Base-by-base conservation (phyloP, 2,113 vertebrate species). In the Anguilla japonica region DNA sequence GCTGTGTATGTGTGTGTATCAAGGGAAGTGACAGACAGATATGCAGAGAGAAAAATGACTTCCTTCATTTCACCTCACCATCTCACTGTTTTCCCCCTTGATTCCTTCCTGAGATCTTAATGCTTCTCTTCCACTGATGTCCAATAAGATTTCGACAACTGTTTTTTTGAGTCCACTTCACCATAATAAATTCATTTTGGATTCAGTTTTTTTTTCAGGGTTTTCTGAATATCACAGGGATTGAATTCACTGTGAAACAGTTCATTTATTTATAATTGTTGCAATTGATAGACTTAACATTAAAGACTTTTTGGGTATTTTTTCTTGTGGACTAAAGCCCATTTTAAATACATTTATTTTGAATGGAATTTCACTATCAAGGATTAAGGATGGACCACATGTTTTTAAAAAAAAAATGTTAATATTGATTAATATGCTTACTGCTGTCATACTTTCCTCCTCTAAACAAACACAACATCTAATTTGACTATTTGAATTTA, bases 401-500 rank as follows among this genome's bases (percentile, higher is more conserved):
- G 87, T 92, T 92, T 93, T 93, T 67, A 75, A 86, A 88, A 56
- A 34, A 88, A 88, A 56, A 34, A 88, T 86, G 81, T 81, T 89
- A 87, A 91, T 92, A 93, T 90, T 92, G 91, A 93, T 90, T 92
- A 71, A 71, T 82, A 67, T 82, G 41, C 85, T 63, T 86, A 86
- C 93, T 92, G 89, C 86, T 92, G 93, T 94, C 93, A 88, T 92
- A 90, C 93, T 78, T 87, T 89, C 93, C 91, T 91, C 89, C 91
- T 93, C 92, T 92, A 93, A 91, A 92, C 90, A 94, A 94, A 92
- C 93, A 93, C 93, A 93, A 92, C 91, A 79, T 91, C 91, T 93
- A 91, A 91, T 93, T 93, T 94, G 92, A 92, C 93, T 93, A 94
- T 94, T 93, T 34, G 34, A 94, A 92, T 95, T 93, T 92, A 94